Evolutionary conservation across 2,113 vertebrate genomes (phyloP).

Genomic region (Rostratula benghalensis): DNA sequence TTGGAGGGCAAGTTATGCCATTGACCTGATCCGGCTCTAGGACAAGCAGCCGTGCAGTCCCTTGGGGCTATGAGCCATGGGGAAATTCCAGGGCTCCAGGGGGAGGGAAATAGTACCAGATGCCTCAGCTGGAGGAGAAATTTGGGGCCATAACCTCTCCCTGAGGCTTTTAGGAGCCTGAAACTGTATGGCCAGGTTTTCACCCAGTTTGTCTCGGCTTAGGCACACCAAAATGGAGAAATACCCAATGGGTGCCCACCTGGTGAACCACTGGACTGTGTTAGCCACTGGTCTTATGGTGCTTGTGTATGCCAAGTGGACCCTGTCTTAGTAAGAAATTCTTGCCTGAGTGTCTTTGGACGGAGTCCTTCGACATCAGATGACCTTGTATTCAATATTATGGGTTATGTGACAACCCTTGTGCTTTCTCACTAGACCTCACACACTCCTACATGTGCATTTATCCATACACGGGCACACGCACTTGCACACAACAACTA

Average conservation of each 20-base stretch:
- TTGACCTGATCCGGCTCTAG: conserved; percentile 9
- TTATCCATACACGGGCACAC: neutral
- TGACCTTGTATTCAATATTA: neutral
- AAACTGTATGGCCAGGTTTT: neutral
- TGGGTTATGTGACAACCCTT: neutral
- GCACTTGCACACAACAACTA: neutral
- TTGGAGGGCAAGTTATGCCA: neutral
- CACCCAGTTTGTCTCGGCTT: neutral
- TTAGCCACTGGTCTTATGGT: neutral
- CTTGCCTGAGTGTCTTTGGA: fast-evolving
- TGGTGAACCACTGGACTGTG: neutral
- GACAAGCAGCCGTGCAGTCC: neutral
- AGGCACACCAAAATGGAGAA: neutral
- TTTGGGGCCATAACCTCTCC: neutral
- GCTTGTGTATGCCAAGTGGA: neutral
- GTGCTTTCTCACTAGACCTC: neutral
- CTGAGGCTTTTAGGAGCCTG: neutral
- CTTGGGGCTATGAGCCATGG: neutral
- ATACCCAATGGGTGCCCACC: neutral
- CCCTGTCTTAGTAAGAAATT: neutral
- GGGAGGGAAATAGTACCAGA: neutral
- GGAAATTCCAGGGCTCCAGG: neutral
- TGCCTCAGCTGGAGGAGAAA: neutral
- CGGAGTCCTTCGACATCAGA: neutral
- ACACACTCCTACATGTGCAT: fast-evolving